Conservation (phyloP, 2,888 invertebrate species). For the Tipula lateralis region DNA sequence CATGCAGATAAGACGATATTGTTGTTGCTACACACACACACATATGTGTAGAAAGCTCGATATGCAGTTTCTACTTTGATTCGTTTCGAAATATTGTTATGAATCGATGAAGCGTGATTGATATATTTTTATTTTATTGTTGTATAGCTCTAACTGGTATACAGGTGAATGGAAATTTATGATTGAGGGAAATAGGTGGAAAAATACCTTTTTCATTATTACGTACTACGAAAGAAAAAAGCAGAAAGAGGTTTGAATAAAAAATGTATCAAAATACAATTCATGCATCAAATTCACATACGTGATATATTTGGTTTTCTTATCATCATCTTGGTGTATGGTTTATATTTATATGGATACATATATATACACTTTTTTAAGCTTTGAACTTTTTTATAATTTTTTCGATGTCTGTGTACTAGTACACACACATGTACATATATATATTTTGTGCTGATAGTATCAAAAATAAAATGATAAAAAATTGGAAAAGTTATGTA, state of each 20-base stretch:
- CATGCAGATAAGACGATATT: too few relatives aligned
- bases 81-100: constrained; percentile 2
- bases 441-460: neutral
- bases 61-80: neutral
- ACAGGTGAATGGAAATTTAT: neutral
- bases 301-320: neutral
- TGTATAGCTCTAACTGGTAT: neutral
- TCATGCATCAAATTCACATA: constrained; percentile 14
- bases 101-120: constrained; percentile 19
- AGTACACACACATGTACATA: neutral
- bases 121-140: neutral
- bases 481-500: neutral
- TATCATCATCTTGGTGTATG: neutral
- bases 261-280: neutral
- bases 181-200: neutral
- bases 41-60: neutral
- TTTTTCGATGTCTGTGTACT: neutral
- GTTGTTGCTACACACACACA: neutral
- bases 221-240: neutral
- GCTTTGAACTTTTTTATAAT: neutral
- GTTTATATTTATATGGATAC: neutral
- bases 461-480: constrained; percentile 5
- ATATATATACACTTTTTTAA: neutral
- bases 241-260: neutral
- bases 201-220: neutral